Evolutionary conservation across 2,888 invertebrate species (phyloP), one percentile per base, ranked within the genome.

Genomic region (Dicycla oo): DNA sequence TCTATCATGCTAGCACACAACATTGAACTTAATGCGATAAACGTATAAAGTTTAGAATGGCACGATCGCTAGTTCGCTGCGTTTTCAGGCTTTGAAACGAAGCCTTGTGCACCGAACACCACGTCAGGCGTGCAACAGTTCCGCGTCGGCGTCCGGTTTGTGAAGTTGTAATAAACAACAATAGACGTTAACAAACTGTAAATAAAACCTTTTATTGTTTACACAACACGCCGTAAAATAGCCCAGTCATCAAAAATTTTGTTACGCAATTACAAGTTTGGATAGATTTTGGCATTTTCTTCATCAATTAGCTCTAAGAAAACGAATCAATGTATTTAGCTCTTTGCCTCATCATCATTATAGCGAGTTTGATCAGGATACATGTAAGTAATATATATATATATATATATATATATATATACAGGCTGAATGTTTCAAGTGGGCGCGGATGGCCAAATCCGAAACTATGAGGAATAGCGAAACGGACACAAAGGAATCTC

Each of bases 311-410:
- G 47, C 47, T 26, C 7, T 30, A 26, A 61, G 7, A 34, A 63
- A 69, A 58, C 65, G 30, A 10, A 30, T 56, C 30, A 45, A 79
- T 80, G 81, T 80, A 73, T 70, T 76, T 80, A 56, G 69, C 76
- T 30, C 23, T 80, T n/a, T 81, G 72, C 2, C 64, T 80, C 18
- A 94, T 95, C 81, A 93, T 95, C 69, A 93, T 95, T 64, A 91
- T 95, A 75, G 94, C 94, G 61, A 95, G 95, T 89, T 92, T 94
- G 88, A 91, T 95, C 88, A 91, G 93, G 85, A 88, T 94, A 75
- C 92, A 94, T 88, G 95, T 95, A 93, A 94, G 94, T 94, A 8
- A 13, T 53, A 56, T 13, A 34, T 34, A 34, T 34, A 4, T 34
- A 34, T 34, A 34, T n/a, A n/a, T n/a, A 4, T 34, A 3, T 34